These are phyloP conservation scores for Noctua janthe DNA, from an alignment of 2,888 invertebrate genomes.

Conservation along the genomic window DNA sequence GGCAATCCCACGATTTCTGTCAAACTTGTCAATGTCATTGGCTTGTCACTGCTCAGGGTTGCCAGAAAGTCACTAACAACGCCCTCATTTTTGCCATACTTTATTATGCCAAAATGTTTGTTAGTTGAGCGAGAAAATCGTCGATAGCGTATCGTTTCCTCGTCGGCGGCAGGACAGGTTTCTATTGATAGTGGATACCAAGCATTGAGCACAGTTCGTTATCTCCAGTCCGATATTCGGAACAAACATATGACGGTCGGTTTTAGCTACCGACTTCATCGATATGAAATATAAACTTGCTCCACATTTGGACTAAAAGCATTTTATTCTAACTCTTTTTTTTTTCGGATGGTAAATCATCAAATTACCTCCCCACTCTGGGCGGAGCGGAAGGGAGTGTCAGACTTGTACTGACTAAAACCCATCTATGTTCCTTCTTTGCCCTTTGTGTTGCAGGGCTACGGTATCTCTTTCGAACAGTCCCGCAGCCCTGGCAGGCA, in stretches of 20 bases:
- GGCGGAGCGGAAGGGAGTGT: too few species aligned
- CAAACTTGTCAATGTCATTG: background rate
- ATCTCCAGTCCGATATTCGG: background rate
- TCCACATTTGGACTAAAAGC: background rate
- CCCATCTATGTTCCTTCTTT: too few species aligned
- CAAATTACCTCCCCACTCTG: too few species aligned
- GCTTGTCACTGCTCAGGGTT: too few species aligned
- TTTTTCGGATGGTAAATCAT: too few species aligned
- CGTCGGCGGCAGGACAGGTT: background rate
- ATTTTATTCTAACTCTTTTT: background rate
- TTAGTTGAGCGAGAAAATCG: background rate
- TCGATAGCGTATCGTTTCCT: background rate
- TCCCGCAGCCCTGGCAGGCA: too few species aligned
- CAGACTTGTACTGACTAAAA: too few species aligned
- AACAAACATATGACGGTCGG: constrained; percentile 7
- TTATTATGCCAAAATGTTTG: background rate
- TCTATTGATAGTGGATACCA: background rate
- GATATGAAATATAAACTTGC: background rate
- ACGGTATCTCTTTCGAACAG: too few species aligned
- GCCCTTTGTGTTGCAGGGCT: too few species aligned
- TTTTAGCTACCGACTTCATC: background rate
- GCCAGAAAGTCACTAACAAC: too few species aligned
- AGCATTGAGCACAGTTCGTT: constrained; percentile 17
- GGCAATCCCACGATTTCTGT: too few species aligned
- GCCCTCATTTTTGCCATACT: too few species aligned